phyloP scores from a whole-genome alignment of 2,113 vertebrate genomes.

The Orientallactaga bullata region DNA sequence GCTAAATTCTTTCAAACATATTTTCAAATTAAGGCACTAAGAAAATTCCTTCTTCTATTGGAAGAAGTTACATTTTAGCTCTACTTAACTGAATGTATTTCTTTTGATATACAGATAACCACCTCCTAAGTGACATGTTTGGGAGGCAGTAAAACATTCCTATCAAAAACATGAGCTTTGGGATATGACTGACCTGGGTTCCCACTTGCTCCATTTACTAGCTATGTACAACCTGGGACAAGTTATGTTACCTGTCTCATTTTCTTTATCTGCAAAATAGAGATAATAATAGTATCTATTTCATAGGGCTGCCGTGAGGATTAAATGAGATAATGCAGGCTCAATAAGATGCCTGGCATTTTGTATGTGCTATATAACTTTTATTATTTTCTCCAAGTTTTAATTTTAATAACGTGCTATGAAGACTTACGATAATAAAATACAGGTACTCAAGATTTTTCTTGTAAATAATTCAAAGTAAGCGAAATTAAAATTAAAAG shows the following conservation, averaged over 20 bases:
- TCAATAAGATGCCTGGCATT: constrained; percentile 54
- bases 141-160: constrained; percentile 37
- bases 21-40: constrained; percentile 40
- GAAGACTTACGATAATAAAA: constrained; percentile 48
- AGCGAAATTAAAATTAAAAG: constrained; percentile 48
- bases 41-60: constrained; percentile 44
- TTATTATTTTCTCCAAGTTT: no score
- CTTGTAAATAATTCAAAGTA: constrained; percentile 38
- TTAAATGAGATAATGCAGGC: constrained; percentile 65
- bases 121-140: constrained; percentile 41
- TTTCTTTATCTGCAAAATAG: constrained; percentile 75
- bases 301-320: constrained; percentile 46
- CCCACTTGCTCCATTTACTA: constrained; percentile 69
- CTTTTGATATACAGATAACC: constrained; percentile 29
- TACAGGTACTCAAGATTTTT: constrained; percentile 14
- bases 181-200: constrained; percentile 63
- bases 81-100: constrained; percentile 52
- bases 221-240: constrained; percentile 72
- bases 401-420: constrained; percentile 60
- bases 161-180: constrained; percentile 61
- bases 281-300: constrained; percentile 74
- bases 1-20: constrained; percentile 22
- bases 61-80: constrained; percentile 14
- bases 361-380: constrained; percentile 5
- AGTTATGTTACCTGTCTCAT: constrained; percentile 77